Percentiles rank a stretch among this genome's conserved stretches.
Evolutionary conservation across 2,113 vertebrate genomes (phyloP).

Genomic region (Isichthys henryi): DNA sequence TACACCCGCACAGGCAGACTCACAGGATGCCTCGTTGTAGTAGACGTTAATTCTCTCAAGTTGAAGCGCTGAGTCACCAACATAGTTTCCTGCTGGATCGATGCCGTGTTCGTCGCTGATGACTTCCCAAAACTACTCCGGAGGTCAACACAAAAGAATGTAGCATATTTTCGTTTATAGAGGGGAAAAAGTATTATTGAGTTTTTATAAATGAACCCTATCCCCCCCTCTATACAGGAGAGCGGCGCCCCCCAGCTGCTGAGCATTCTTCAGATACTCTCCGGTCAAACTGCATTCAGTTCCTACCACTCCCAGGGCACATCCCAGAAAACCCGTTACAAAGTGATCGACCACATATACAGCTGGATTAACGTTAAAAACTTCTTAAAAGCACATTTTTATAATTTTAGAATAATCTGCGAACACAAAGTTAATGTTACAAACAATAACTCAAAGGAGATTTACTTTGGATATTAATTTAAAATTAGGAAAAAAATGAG

Average conservation of each 20-base stretch:
- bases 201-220: background rate
- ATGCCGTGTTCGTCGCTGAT: conserved; percentile 91
- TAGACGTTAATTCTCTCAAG: conserved; percentile 88
- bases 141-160: conserved; percentile 8
- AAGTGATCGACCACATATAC: background rate
- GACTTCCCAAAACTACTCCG: conserved; percentile 82
- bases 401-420: background rate
- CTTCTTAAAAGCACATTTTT: background rate
- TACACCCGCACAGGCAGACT: conserved; percentile 45
- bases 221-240: background rate
- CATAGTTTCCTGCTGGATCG: conserved; percentile 77
- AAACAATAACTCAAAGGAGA: background rate
- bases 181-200: background rate
- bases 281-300: background rate
- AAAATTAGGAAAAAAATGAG: background rate
- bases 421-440: background rate
- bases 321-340: conserved; percentile 1
- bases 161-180: background rate
- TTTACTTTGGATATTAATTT: background rate
- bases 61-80: conserved; percentile 79
- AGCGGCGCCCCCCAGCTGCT: background rate
- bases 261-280: conserved; percentile 9
- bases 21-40: conserved; percentile 88
- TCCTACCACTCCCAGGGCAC: conserved; percentile 23
- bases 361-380: background rate